Evolutionary conservation across 2,797 vertebrate species (phyloP).

Genomic region (Smutsia gigantea): DNA sequence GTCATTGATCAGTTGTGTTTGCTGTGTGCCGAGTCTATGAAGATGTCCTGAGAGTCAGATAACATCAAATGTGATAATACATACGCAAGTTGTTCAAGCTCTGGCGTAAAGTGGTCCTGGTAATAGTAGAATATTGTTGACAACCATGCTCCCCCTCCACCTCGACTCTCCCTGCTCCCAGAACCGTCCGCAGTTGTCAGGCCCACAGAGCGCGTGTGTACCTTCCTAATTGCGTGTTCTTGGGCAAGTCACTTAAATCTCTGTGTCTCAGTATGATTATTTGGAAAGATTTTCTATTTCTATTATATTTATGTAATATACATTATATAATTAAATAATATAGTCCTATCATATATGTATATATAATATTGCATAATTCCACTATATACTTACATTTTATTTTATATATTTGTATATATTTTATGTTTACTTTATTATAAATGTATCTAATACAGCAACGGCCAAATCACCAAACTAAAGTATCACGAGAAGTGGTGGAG

Average conservation of each 20-base stretch:
- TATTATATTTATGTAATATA: neutral
- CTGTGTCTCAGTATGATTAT: neutral
- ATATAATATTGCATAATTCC: too few species aligned
- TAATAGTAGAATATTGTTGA: neutral
- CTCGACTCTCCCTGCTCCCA: neutral
- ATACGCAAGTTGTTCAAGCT: neutral
- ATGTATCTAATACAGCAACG: neutral
- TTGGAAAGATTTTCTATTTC: neutral
- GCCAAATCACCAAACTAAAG: neutral
- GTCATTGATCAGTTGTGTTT: neutral
- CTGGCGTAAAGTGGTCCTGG: neutral
- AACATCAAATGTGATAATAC: neutral
- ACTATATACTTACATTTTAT: neutral
- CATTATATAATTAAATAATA: neutral
- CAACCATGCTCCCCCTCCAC: fast-evolving
- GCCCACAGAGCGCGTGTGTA: neutral
- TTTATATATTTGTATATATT: neutral
- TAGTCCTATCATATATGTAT: neutral
- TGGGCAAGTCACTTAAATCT: neutral
- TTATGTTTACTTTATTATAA: too few species aligned
- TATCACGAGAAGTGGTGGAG: neutral
- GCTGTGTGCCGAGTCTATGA: neutral
- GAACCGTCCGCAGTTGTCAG: fast-evolving
- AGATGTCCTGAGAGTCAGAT: neutral
- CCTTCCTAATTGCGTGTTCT: neutral